phyloP scores from a whole-genome alignment of 1,140 invertebrate genomes.

The Drosophila sulfurigaster region DNA sequence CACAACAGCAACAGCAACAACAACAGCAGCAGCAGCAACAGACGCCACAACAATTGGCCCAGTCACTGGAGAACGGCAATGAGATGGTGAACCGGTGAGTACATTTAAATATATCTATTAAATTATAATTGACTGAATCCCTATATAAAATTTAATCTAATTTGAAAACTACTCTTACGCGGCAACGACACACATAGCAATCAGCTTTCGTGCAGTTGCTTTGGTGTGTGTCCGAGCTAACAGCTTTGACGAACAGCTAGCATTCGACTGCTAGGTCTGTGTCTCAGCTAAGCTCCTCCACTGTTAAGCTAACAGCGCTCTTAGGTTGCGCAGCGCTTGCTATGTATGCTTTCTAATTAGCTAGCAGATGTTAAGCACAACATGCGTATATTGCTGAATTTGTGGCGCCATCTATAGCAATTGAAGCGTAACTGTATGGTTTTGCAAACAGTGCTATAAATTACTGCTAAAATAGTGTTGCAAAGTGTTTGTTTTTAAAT shows the following conservation, averaged over 20 bases:
- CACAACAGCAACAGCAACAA: conserved; percentile 44
- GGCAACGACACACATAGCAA: neutral
- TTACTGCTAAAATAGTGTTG: neutral
- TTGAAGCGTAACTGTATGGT: neutral
- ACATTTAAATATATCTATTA: neutral
- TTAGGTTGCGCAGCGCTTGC: neutral
- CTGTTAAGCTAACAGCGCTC: neutral
- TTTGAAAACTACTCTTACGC: neutral
- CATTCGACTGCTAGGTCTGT: neutral
- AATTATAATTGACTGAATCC: neutral
- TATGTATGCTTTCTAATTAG: neutral
- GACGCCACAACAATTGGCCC: conserved; percentile 70
- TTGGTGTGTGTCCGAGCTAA: conserved; percentile 25
- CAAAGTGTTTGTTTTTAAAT: neutral
- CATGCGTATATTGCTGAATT: neutral
- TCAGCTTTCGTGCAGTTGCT: neutral
- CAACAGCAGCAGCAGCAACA: conserved; percentile 57
- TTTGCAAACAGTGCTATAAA: neutral
- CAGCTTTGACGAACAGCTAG: neutral
- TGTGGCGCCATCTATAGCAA: neutral
- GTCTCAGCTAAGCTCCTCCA: conserved; percentile 12
- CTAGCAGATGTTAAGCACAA: neutral
- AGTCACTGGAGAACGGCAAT: conserved; percentile 81
- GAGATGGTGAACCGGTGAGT: conserved; percentile 84
- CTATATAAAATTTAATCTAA: neutral